phyloP scores from a whole-genome alignment of 2,113 vertebrate species.

The Glaucomys volans region DNA sequence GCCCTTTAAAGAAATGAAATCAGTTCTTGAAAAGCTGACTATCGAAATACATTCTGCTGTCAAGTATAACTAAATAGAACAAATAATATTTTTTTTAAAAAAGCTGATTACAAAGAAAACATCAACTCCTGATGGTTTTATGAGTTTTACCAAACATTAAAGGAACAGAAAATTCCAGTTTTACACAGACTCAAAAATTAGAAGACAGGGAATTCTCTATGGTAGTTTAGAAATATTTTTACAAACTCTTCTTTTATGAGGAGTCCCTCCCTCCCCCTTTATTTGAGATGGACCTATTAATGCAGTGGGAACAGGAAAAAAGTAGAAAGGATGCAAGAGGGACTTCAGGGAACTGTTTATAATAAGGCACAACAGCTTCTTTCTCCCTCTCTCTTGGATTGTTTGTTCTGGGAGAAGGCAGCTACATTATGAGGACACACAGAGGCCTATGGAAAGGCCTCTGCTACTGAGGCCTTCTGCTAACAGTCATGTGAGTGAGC shows the following conservation, averaged over 20 bases:
- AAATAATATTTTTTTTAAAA: too few relatives aligned
- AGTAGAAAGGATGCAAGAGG: neutral
- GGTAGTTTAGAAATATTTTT: neutral
- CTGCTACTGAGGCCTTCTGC: neutral
- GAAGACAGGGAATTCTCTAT: neutral
- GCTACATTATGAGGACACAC: neutral
- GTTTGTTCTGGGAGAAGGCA: neutral
- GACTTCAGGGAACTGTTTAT: neutral
- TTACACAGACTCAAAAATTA: neutral
- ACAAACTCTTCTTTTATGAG: neutral
- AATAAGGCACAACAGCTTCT: neutral
- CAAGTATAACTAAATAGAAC: too few relatives aligned
- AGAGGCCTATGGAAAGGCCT: neutral
- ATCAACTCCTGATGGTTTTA: neutral
- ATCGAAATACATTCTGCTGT: too few relatives aligned
- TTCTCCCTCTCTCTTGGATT: neutral
- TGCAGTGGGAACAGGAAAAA: neutral
- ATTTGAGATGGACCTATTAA: neutral
- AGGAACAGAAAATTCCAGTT: neutral
- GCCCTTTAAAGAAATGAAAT: conserved; percentile 5
- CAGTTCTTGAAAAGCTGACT: neutral
- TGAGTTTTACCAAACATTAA: neutral
- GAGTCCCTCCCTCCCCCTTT: neutral
- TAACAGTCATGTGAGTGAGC: neutral
- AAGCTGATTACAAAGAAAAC: neutral